phyloP scores from a whole-genome alignment of 92 coral and sea anemone species.

The Zoanthus gigantus region DNA sequence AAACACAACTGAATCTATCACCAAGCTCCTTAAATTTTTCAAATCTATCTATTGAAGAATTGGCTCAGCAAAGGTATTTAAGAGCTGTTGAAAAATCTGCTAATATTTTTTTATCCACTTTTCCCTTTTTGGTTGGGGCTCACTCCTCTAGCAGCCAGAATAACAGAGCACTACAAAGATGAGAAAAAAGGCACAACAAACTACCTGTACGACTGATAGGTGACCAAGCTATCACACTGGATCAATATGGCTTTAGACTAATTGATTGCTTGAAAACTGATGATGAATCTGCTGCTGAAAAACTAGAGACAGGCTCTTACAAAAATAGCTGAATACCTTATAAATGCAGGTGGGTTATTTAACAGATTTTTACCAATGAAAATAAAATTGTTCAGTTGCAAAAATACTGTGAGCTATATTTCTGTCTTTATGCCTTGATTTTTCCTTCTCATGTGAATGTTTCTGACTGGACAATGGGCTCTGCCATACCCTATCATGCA shows the following conservation, averaged over 20 bases:
- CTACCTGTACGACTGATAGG: constrained; percentile 48
- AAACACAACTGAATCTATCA: constrained; percentile 2
- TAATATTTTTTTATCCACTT: neutral
- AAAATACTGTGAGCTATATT: constrained; percentile 37
- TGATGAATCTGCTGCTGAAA: constrained; percentile 45
- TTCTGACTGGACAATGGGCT: constrained; percentile 61
- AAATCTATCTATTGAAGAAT: constrained; percentile 7
- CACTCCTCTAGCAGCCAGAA: constrained; percentile 30
- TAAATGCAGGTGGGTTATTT: constrained; percentile 54
- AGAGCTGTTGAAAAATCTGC: neutral
- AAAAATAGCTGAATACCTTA: constrained; percentile 28
- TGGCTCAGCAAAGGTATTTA: constrained; percentile 8
- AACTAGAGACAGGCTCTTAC: constrained; percentile 30
- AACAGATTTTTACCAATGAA: constrained; percentile 39
- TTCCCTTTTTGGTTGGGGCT: constrained; percentile 47
- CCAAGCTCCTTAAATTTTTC: constrained; percentile 13
- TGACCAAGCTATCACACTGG: constrained; percentile 51
- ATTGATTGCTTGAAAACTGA: constrained; percentile 35
- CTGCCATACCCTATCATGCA: constrained; percentile 69
- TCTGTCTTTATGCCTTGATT: constrained; percentile 41
- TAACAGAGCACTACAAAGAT: constrained; percentile 50
- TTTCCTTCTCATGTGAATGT: constrained; percentile 43
- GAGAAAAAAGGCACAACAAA: constrained; percentile 38
- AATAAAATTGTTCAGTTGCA: constrained; percentile 33
- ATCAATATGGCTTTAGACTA: constrained; percentile 20